Evolutionary conservation across 2,113 vertebrate species (phyloP), one percentile per base, ranked within the genome.

Genomic region (Coryphaenoides rupestris): DNA sequence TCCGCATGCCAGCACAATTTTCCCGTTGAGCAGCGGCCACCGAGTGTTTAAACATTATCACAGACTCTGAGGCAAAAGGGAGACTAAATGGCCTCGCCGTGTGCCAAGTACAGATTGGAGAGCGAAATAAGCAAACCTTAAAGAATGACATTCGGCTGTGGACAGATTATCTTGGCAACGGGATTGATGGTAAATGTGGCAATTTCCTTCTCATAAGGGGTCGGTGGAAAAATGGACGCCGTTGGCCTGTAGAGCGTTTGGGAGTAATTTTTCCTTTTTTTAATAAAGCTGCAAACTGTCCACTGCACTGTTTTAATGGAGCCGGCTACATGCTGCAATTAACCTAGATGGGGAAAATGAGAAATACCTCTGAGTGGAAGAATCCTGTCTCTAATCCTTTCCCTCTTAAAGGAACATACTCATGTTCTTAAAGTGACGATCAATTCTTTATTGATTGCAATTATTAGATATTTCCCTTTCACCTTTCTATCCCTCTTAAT

Each of bases 111-210:
- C 46, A 83, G 70, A 55, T 56, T 21, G 60, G 46, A 50, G 61
- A 62, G 65, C 19, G 58, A 74, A 62, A 54, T 47, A 47, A 61
- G 58, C 40, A 52, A 1, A n/a, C 33, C 45, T 60, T 50, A 64
- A 53, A 26, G 33, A 1, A 53, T 65, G 19, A 59, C 63, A 23
- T 28, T 26, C 3, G 21, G 59, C 66, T 19, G 54, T 28, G 55
- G 19, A 57, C 21, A 75, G 62, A 77, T 82, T 58, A 77, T 71
- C 74, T 69, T 63, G 19, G 70, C 69, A 59, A 19, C 60, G 66
- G 64, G 69, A 75, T 47, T 54, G 65, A 69, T 77, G 50, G 33
- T 52, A 60, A 79, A 82, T 77, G 71, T 70, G 72, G 61, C 69
- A 70, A 61, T 79, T 82, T 77, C 21, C 0, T 62, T 61, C 26